Base-by-base conservation (phyloP, 2,888 invertebrate genomes). In the Rotaria socialis region DNA sequence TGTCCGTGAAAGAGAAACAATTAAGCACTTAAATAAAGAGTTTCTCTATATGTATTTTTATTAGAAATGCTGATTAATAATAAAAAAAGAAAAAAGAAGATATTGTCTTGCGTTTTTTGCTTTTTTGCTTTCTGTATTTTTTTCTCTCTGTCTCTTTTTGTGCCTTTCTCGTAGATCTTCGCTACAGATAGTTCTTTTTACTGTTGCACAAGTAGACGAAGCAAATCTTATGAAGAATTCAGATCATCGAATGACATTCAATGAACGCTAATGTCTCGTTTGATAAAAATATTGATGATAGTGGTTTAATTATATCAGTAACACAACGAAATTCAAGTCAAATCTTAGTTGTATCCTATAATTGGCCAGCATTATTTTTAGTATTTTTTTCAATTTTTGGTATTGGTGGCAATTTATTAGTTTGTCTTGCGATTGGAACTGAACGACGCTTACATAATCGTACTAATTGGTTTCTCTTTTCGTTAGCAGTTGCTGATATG, bases 381-480 rank as follows among this genome's bases (percentile, higher is more conserved):
- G 24, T 60, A 7, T 85, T 84, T 14, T 87, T 87, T 50, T 43
- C 75, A 41, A 27, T 87, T 85, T 35, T 85, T 27, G 87, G 87
- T 47, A 84, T 85, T 84, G n/a, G 96, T 87, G 96, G 97, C 41
- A 97, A 97, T 92, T 94, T 96, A 88, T 92, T 97, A 87, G 97
- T 97, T 89, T 96, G 96, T 91, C 92, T 97, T 89, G 96, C 97
- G 0, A 96, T 97, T 89, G 94, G 94, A 88, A 93, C 95, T 90
- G 97, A 97, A 92, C 94, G 95, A 88, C 93, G 95, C 89, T 92
- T 97, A 88, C 96, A 97, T 92, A 97, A 96, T 92, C 95, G 96
- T 88, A 97, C 97, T 88, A 97, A 97, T 92, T 96, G 96, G 92
- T 97, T 97, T 91, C 93, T 97, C 88, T 93, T 96, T 89, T 96